Evolutionary conservation across 1,140 invertebrate species (phyloP).

Genomic region (Meloidogyne hapla): DNA sequence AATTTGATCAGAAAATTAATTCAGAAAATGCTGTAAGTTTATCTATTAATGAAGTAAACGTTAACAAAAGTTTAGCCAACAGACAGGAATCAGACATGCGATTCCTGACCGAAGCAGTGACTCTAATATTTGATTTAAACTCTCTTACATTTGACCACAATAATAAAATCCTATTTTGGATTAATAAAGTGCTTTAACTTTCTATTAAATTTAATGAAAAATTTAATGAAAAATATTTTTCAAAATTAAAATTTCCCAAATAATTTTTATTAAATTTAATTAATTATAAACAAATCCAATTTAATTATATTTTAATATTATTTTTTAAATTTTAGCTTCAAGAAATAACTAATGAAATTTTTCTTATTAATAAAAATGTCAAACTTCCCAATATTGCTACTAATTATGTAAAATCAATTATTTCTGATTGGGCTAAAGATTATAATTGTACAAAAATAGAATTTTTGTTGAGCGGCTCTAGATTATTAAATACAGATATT

Average conservation of each 20-base stretch:
- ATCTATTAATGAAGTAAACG: too few species aligned
- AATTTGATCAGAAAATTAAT: neutral
- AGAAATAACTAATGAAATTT: neutral
- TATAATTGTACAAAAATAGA: neutral
- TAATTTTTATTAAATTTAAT: too few species aligned
- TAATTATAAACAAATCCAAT: neutral
- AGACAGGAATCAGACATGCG: too few species aligned
- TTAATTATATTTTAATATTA: neutral
- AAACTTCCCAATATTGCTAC: neutral
- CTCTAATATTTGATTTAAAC: too few species aligned
- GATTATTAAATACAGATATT: conserved; percentile 1
- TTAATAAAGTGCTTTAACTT: too few species aligned
- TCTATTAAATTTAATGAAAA: too few species aligned
- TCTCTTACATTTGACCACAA: too few species aligned
- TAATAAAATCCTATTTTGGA: too few species aligned
- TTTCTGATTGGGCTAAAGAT: neutral
- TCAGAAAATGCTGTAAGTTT: neutral
- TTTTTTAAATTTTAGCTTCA: neutral
- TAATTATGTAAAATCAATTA: neutral
- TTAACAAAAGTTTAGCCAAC: too few species aligned
- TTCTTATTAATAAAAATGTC: neutral
- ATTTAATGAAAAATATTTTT: too few species aligned
- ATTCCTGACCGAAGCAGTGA: too few species aligned
- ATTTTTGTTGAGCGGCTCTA: neutral
- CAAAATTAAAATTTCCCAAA: too few species aligned